Evolutionary conservation across 2,888 invertebrate genomes (phyloP).

Genomic region (Drosophila barbarae): DNA sequence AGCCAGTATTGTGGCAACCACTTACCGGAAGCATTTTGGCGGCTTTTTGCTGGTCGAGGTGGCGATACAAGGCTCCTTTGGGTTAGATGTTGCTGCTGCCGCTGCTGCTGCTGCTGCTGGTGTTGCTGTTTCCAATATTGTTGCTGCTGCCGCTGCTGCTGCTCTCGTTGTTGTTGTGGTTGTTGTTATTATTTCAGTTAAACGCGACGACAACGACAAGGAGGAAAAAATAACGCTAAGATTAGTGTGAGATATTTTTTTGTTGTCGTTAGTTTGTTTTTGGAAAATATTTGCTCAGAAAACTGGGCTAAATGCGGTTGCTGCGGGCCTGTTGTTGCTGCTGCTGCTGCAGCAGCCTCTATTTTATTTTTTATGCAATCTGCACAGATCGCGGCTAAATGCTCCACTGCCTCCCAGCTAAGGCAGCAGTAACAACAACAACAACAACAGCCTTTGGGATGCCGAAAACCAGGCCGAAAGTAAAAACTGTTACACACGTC

Average conservation of each 20-base stretch:
- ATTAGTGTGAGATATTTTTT: conserved; percentile 35
- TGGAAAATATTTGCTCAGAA: conserved; percentile 44
- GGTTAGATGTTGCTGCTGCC: conserved; percentile 29
- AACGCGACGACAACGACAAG: conserved; percentile 35
- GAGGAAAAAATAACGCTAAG: conserved; percentile 40
- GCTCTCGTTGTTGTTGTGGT: conserved; percentile 13
- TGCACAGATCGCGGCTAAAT: conserved; percentile 51
- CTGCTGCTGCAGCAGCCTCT: conserved; percentile 7
- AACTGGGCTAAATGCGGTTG: conserved; percentile 48
- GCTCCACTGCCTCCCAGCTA: conserved; percentile 47
- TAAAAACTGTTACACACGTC: conserved; percentile 67
- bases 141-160: conserved; percentile 25
- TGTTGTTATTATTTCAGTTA: conserved; percentile 34
- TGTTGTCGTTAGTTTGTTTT: conserved; percentile 37
- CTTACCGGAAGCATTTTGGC: conserved; percentile 78
- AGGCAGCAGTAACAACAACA: conserved; percentile 21
- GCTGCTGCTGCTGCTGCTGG: conserved; percentile 24
- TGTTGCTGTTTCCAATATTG: conserved; percentile 28
- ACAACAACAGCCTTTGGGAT: conserved; percentile 16
- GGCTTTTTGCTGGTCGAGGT: conserved; percentile 56
- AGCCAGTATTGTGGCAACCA: conserved; percentile 38
- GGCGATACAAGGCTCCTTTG: conserved; percentile 43
- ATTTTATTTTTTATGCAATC: conserved; percentile 67
- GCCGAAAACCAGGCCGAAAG: conserved; percentile 55
- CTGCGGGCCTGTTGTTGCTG: conserved; percentile 19